phyloP scores from a whole-genome alignment of 2,113 vertebrate species.

The Callipepla californica region DNA sequence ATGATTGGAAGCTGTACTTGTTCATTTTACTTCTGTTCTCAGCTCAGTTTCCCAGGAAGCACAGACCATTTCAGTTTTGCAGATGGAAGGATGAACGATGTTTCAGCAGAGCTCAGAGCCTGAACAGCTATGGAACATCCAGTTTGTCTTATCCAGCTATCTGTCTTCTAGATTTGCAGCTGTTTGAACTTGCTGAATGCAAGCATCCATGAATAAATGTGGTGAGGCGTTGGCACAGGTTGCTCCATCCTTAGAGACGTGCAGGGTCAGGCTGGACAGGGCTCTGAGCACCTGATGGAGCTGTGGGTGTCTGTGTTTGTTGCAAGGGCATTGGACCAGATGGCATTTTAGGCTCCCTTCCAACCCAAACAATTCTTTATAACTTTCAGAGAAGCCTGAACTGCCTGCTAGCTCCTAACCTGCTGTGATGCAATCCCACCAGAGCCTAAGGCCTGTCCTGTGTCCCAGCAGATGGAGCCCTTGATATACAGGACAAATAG shows the following conservation, averaged over 20 bases:
- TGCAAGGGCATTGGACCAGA: no score
- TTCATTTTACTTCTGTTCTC: neutral
- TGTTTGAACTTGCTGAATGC: rapidly evolving
- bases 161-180: neutral
- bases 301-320: no score
- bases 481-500: neutral
- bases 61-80: rapidly evolving
- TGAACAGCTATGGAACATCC: rapidly evolving
- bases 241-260: no score
- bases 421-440: rapidly evolving
- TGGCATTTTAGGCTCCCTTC: no score
- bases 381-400: neutral
- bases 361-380: no score
- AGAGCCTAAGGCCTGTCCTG: neutral
- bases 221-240: no score
- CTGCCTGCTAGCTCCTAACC: neutral
- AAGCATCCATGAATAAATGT: no score
- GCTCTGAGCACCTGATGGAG: no score
- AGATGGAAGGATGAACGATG: neutral
- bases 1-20: neutral
- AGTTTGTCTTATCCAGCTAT: no score
- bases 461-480: constrained; percentile 52
- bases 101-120: neutral
- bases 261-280: no score
- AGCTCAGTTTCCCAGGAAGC: neutral